Percentiles rank a stretch among this genome's conserved stretches.
Evolutionary conservation across 2,888 invertebrate species (phyloP).

Genomic region (Meta bourneti): DNA sequence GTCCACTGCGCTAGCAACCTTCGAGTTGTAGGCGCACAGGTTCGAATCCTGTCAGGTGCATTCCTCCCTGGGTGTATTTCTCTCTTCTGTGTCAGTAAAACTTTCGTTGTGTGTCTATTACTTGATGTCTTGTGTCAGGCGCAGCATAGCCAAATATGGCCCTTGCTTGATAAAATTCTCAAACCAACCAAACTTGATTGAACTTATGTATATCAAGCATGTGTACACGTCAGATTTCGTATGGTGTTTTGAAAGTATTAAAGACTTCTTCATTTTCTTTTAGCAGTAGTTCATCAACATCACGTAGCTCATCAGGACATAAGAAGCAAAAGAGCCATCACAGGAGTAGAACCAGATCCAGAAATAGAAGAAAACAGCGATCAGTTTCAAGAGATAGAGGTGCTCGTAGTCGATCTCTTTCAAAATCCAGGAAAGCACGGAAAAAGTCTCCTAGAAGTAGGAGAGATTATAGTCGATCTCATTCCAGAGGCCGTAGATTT

Average conservation of each 20-base stretch:
- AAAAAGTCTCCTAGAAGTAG: conserved; percentile 21
- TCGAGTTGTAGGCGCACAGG: too few relatives aligned
- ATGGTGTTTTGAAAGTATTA: neutral
- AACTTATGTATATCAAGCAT: too few relatives aligned
- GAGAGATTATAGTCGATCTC: conserved; percentile 21
- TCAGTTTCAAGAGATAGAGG: conserved; percentile 10
- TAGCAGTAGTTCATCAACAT: conserved; percentile 33
- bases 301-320: conserved; percentile 30
- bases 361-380: neutral
- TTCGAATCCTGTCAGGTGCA: too few relatives aligned
- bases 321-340: conserved; percentile 2
- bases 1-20: too few relatives aligned
- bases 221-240: too few relatives aligned
- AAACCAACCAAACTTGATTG: too few relatives aligned
- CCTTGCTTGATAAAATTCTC: too few relatives aligned
- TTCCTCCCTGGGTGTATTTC: too few relatives aligned
- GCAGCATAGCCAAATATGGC: too few relatives aligned
- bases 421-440: conserved; percentile 22
- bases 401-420: conserved; percentile 11
- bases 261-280: neutral
- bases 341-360: conserved; percentile 27
- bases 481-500: conserved; percentile 21
- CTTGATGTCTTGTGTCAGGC: too few relatives aligned
- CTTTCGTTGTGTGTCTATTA: too few relatives aligned
- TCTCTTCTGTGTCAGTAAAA: too few relatives aligned